Conservation (phyloP, 2,797 vertebrate genomes). For the Ctenopoma kingsleyae region DNA sequence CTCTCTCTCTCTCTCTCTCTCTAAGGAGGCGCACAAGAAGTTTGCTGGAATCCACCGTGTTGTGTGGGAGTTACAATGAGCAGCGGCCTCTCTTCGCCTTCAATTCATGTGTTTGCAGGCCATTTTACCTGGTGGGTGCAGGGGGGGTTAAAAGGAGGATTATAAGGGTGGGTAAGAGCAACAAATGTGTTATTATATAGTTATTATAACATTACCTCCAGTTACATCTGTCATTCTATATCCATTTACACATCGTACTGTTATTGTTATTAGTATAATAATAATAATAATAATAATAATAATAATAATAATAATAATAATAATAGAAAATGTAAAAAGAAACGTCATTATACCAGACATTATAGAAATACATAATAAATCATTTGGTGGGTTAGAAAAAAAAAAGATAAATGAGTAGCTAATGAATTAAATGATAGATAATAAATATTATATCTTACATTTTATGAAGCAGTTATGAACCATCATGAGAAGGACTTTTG, state of each 20-base stretch:
- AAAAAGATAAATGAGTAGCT: too few species aligned
- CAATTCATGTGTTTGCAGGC: conserved; percentile 91
- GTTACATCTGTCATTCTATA: too few species aligned
- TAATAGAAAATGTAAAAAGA: too few species aligned
- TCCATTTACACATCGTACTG: too few species aligned
- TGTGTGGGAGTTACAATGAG: conserved; percentile 82
- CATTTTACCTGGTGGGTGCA: conserved; percentile 85
- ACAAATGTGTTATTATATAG: not conserved
- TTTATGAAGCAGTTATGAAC: not conserved
- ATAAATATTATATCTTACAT: not conserved
- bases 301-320: too few species aligned
- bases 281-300: too few species aligned
- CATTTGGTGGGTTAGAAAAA: too few species aligned
- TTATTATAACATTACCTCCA: not conserved
- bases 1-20: too few species aligned
- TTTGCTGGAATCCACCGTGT: conserved; percentile 91
- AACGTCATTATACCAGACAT: too few species aligned
- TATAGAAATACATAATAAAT: too few species aligned
- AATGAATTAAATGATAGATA: not conserved
- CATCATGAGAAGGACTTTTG: not conserved
- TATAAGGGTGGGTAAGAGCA: not conserved
- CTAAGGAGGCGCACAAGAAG: conserved; percentile 89
- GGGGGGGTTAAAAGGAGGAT: not conserved
- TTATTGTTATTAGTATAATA: too few species aligned
- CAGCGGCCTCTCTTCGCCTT: conserved; percentile 82